A percentile compares a stretch with the other conserved stretches of the same genome.
Evolutionary conservation across 2,113 vertebrate genomes (phyloP).

Genomic region (Sialia sialis): DNA sequence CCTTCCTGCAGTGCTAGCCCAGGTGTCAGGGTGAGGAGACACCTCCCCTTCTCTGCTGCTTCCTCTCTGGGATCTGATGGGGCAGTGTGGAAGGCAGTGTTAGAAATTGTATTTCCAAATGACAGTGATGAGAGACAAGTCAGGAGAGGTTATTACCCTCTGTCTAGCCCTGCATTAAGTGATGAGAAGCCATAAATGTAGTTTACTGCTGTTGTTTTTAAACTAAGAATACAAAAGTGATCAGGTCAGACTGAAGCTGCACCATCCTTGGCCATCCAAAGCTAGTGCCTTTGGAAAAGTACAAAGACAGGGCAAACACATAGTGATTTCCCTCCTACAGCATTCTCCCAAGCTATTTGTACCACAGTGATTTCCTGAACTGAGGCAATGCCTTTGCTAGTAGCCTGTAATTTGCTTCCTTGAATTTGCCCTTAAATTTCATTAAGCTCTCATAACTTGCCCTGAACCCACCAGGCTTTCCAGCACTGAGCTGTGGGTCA

Average conservation of each 20-base stretch:
- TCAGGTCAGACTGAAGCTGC: not conserved
- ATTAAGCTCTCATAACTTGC: not conserved
- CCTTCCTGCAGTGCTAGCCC: not conserved
- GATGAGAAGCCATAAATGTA: not conserved
- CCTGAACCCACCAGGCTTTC: not conserved
- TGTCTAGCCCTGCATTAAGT: not conserved
- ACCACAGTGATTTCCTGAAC: not conserved
- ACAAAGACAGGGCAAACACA: not conserved
- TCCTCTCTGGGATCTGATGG: not conserved
- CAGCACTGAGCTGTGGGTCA: not conserved
- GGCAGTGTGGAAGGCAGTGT: not conserved
- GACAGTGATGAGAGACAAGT: not conserved
- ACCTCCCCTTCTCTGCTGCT: not conserved
- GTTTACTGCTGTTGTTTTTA: conserved; percentile 13
- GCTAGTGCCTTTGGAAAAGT: not conserved
- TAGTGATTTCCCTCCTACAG: not conserved
- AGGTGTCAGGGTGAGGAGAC: fast-evolving
- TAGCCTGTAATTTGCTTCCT: conserved; percentile 12
- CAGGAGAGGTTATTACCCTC: not conserved
- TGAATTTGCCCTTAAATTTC: not conserved
- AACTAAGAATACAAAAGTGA: not conserved
- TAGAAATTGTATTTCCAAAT: not conserved
- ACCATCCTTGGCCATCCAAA: not conserved
- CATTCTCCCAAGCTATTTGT: not conserved
- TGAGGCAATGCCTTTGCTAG: not conserved